Percentiles rank a stretch among this genome's conserved stretches.
These are phyloP conservation scores for Phytoseiulus persimilis DNA, from an alignment of 2,888 invertebrate species.

Conservation along the genomic window DNA sequence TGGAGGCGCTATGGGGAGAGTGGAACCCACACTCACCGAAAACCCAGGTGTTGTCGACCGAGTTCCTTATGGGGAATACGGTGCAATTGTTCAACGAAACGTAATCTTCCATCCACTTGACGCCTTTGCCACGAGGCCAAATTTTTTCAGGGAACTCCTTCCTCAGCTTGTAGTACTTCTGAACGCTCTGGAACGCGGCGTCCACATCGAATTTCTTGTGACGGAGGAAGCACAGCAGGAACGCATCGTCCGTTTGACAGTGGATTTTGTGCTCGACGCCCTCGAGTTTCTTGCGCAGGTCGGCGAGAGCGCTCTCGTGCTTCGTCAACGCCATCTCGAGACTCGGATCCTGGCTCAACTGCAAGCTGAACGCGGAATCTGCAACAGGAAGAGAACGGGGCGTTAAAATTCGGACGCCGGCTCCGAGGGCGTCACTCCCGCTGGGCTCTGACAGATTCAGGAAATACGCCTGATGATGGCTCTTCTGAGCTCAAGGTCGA, in stretches of 20 bases:
- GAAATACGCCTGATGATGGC: not conserved
- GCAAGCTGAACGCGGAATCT: constrained; percentile 32
- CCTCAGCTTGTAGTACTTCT: constrained; percentile 32
- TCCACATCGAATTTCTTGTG: constrained; percentile 36
- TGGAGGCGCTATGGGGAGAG: not conserved
- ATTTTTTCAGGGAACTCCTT: constrained; percentile 35
- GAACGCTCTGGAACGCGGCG: constrained; percentile 26
- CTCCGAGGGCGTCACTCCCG: too few species aligned
- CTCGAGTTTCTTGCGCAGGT: constrained; percentile 10
- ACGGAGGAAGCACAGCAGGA: constrained; percentile 30
- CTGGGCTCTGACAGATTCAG: too few species aligned
- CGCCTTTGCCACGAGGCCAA: constrained; percentile 28
- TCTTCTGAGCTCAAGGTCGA: not conserved
- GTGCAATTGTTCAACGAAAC: constrained; percentile 23
- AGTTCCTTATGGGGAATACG: constrained; percentile 26
- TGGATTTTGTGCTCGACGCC: constrained; percentile 34
- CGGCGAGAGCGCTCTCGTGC: constrained; percentile 28
- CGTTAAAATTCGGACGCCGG: not conserved
- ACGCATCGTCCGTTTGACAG: constrained; percentile 33
- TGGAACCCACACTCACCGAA: not conserved
- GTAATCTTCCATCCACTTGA: constrained; percentile 38
- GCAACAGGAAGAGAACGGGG: not conserved
- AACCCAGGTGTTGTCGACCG: constrained; percentile 21
- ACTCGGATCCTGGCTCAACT: constrained; percentile 24
- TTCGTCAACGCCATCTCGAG: constrained; percentile 34